A percentile compares a stretch with the other conserved stretches of the same genome.
phyloP scores from a whole-genome alignment of 2,797 vertebrate genomes.

The Sebastes paucispinis region DNA sequence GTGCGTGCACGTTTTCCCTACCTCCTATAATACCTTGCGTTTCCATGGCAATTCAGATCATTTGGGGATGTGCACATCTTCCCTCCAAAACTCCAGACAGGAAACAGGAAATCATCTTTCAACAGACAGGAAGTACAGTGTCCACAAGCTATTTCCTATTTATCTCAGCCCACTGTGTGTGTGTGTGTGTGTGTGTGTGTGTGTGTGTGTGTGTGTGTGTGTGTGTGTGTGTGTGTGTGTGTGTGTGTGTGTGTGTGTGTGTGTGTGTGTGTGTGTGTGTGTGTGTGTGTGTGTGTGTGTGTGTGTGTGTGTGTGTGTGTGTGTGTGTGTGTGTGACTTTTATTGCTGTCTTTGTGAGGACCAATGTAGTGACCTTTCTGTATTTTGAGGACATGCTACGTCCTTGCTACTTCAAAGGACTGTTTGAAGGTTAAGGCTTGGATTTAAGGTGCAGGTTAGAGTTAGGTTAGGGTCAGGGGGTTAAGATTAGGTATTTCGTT shows the following conservation, averaged over 20 bases:
- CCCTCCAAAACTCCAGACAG: conserved; percentile 60
- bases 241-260: not conserved
- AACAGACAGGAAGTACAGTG: conserved; percentile 73
- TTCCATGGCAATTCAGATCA: conserved; percentile 52
- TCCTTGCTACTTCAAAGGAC: not conserved
- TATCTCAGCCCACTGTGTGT: conserved; percentile 19
- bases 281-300: not conserved
- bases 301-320: not conserved
- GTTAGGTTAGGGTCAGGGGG: no score
- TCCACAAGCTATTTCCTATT: conserved; percentile 76
- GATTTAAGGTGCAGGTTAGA: no score
- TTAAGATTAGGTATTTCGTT: no score
- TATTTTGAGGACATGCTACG: not conserved
- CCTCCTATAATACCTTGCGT: conserved; percentile 18
- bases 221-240: no score
- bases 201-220: not conserved
- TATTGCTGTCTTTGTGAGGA: not conserved
- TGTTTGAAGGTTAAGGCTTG: no score
- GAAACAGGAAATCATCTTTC: conserved; percentile 75
- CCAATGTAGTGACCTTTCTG: not conserved
- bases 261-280: not conserved
- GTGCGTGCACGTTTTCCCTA: not conserved
- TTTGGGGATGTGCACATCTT: conserved; percentile 26
- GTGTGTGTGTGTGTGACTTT: not conserved
- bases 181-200: not conserved